Evolutionary conservation across 2,888 invertebrate genomes (phyloP).

Genomic region (Ormyrus rosae): DNA sequence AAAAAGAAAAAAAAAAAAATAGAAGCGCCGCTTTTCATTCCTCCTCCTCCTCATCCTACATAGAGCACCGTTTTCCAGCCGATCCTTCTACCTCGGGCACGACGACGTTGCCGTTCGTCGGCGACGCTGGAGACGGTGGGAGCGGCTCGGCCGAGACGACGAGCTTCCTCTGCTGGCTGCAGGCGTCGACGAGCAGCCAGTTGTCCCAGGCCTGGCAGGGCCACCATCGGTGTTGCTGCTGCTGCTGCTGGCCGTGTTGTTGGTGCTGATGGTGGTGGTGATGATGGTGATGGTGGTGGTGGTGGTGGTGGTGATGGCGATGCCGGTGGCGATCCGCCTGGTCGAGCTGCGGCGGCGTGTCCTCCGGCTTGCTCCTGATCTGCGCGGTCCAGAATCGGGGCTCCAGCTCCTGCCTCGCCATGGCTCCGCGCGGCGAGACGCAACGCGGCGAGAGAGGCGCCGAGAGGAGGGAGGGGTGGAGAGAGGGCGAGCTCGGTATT

Average conservation of each 20-base stretch:
- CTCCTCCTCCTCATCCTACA: too few species aligned
- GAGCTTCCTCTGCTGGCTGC: slow-evolving; percentile 59
- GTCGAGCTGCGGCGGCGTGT: too few species aligned
- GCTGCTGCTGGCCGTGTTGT: neutral
- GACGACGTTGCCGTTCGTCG: slow-evolving; percentile 5
- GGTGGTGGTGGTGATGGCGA: neutral
- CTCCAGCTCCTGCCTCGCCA: slow-evolving; percentile 37
- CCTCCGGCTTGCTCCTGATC: too few species aligned
- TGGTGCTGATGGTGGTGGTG: too few species aligned
- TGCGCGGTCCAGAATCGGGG: too few species aligned
- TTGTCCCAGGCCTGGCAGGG: slow-evolving; percentile 65
- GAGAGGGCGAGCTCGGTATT: slow-evolving; percentile 51
- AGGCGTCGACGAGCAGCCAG: slow-evolving; percentile 62
- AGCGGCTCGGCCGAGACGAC: slow-evolving; percentile 70
- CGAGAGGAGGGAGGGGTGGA: neutral
- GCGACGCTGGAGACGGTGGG: too few species aligned
- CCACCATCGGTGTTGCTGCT: slow-evolving; percentile 61
- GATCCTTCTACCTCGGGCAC: slow-evolving; percentile 65
- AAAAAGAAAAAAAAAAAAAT: neutral
- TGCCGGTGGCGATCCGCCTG: neutral
- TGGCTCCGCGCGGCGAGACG: neutral
- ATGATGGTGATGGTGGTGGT: too few species aligned
- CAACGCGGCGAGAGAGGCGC: neutral
- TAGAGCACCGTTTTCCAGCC: too few species aligned
- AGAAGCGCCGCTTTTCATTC: too few species aligned